Percentiles rank a stretch among this genome's conserved stretches.
Evolutionary conservation across 1,140 invertebrate genomes (phyloP).

Genomic region (Hylaeus volcanicus): DNA sequence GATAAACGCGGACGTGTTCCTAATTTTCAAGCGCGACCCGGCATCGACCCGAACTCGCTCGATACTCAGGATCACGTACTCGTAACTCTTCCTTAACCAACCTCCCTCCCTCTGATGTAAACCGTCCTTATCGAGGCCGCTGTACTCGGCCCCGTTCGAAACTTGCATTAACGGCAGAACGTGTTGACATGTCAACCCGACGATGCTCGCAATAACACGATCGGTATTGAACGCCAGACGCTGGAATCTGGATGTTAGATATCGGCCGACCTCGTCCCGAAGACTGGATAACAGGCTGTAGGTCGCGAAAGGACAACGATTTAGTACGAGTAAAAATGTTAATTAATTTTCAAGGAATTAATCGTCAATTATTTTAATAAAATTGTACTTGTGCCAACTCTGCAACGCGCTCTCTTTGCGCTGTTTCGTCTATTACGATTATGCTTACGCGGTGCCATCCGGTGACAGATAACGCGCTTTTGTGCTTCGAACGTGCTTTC

Average conservation of each 20-base stretch:
- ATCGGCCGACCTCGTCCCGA: background rate
- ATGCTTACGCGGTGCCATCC: constrained; percentile 3
- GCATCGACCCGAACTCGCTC: constrained; percentile 57
- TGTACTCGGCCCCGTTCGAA: constrained; percentile 39
- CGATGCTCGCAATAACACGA: constrained; percentile 34
- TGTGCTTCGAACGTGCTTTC: constrained; percentile 17
- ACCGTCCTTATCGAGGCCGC: constrained; percentile 57
- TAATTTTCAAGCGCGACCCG: constrained; percentile 52
- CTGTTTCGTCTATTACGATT: constrained; percentile 11
- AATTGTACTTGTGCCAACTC: no score
- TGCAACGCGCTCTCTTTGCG: constrained; percentile 12
- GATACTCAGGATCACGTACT: constrained; percentile 60
- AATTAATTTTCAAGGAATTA: no score
- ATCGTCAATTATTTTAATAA: no score
- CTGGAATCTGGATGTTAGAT: constrained; percentile 21
- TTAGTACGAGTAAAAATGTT: no score
- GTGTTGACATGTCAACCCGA: constrained; percentile 48
- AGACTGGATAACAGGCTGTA: no score
- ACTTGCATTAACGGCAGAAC: constrained; percentile 49
- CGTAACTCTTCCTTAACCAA: constrained; percentile 64
- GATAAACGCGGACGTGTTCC: constrained; percentile 54
- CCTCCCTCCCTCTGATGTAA: constrained; percentile 41
- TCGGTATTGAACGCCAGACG: constrained; percentile 11
- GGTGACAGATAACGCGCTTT: constrained; percentile 8
- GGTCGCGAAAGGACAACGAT: background rate